Evolutionary conservation across 1,140 invertebrate species (phyloP), one percentile per base, ranked within the genome.

Genomic region (Psilanteris sp.): DNA sequence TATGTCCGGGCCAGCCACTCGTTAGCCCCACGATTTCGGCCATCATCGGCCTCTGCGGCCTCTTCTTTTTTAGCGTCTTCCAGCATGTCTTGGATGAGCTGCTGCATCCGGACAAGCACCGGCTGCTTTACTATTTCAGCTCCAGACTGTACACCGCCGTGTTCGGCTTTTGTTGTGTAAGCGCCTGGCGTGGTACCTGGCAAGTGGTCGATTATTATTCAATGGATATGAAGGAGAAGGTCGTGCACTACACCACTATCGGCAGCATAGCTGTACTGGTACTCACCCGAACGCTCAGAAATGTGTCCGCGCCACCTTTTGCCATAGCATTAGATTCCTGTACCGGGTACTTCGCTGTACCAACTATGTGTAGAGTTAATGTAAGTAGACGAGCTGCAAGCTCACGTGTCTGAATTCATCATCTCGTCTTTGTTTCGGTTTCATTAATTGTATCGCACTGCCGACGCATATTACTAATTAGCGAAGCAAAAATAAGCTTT

Each of bases 101-200:
- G 8, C 86, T 94, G 2, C 89, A 92, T 81, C 93, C 93, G 2
- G 92, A 94, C 55, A 90, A 90, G 15, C 91, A 92, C 31, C 84
- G 93, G 10, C 83, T 94, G 8, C 88, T 91, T 18, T 96, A 92
- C 80, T 94, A 94, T 71, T 77, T 92, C 14, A 85, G 91, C 6
- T 96, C 94, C 9, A 89, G 95, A 7, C 34, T 93, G 7, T 96
- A 95, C 79, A 96, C 95, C 1, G 90, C 90, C 41, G 81, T 93
- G 34, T 95, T 93, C 74, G 93, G 92, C 0, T 91, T 95, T 52
- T 92, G 92, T 22, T 95, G 94, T 80, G 94, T 96, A 4, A 95
- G 94, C 79, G 93, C 94, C 14, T 96, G 94, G 94, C 90, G 94
- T 0, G 95, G 95, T 0, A 91, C 93, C 4, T 96, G 94, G 94